Evolutionary conservation across 2,888 invertebrate genomes (phyloP).

Genomic region (Willowsia nigromaculata): DNA sequence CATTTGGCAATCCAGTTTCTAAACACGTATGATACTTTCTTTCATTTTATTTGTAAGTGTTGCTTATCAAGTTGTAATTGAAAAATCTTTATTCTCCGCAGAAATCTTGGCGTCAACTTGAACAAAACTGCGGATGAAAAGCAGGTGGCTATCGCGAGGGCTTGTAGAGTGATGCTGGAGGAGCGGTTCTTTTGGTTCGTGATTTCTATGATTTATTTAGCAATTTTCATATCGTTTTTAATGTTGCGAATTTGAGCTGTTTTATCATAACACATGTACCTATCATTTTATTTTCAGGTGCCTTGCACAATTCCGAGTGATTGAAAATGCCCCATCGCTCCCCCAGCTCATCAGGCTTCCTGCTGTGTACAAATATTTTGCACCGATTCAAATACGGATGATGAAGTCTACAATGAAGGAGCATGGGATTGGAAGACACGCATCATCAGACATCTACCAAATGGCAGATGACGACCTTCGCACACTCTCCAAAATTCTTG

Average conservation of each 20-base stretch:
- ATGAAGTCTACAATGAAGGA: not conserved
- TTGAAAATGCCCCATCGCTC: not conserved
- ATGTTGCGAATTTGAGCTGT: not conserved
- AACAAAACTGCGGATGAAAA: not conserved
- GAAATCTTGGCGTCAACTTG: slow-evolving; percentile 77
- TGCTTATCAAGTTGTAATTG: not conserved
- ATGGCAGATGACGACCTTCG: slow-evolving; percentile 69
- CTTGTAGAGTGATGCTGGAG: slow-evolving; percentile 25
- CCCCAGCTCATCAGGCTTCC: not conserved
- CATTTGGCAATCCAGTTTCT: slow-evolving; percentile 73
- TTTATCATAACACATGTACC: no score
- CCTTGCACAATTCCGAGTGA: not conserved
- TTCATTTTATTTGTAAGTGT: not conserved
- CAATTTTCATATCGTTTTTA: not conserved
- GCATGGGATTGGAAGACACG: slow-evolving; percentile 76
- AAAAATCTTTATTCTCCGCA: not conserved
- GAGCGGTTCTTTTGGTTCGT: slow-evolving; percentile 20
- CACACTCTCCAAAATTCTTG: slow-evolving; percentile 69
- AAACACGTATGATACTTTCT: slow-evolving; percentile 57
- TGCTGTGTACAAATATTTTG: not conserved
- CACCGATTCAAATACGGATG: not conserved
- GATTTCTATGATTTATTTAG: not conserved
- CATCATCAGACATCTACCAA: slow-evolving; percentile 65
- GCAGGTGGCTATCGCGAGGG: not conserved
- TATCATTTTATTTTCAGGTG: not conserved